Percentiles rank a stretch among this genome's conserved stretches.
Conservation (phyloP, 2,888 invertebrate species). For the Campopleginae sp. region DNA sequence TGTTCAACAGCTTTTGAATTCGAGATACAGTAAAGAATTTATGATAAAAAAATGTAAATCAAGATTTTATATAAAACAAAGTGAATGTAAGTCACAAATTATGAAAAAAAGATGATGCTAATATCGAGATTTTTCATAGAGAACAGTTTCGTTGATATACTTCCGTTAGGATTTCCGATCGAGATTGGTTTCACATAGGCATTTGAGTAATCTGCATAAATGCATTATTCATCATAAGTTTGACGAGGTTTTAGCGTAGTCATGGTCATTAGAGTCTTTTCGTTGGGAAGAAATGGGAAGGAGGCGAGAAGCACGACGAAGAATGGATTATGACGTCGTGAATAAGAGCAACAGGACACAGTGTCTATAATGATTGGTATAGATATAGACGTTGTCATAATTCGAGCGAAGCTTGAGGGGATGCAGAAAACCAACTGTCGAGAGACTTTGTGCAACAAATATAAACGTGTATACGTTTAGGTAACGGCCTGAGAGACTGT, state of each 20-base stretch:
- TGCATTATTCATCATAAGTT: conserved; percentile 72
- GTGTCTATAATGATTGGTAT: not conserved
- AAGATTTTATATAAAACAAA: not conserved
- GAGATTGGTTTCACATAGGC: conserved; percentile 26
- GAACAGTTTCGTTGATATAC: not conserved
- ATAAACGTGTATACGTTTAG: conserved; percentile 4
- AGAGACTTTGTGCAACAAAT: conserved; percentile 8
- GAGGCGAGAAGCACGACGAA: conserved; percentile 11
- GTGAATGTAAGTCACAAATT: not conserved
- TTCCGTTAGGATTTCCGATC: conserved; percentile 49
- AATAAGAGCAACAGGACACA: conserved; percentile 27
- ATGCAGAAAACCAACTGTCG: conserved; percentile 39
- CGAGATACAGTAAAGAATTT: not conserved
- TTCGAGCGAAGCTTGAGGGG: conserved; percentile 30
- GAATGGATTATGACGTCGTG: conserved; percentile 6
- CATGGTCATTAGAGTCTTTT: conserved; percentile 67
- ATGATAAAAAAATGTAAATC: not conserved
- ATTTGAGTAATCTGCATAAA: conserved; percentile 72
- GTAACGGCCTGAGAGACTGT: conserved; percentile 24
- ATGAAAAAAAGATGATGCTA: not conserved
- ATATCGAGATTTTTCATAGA: not conserved
- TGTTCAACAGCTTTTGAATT: not conserved
- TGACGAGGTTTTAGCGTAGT: conserved; percentile 71
- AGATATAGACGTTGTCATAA: conserved; percentile 15
- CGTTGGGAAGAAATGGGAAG: not conserved